phyloP scores from a whole-genome alignment of 2,797 vertebrate genomes.

The Aulostomus chinensis region DNA sequence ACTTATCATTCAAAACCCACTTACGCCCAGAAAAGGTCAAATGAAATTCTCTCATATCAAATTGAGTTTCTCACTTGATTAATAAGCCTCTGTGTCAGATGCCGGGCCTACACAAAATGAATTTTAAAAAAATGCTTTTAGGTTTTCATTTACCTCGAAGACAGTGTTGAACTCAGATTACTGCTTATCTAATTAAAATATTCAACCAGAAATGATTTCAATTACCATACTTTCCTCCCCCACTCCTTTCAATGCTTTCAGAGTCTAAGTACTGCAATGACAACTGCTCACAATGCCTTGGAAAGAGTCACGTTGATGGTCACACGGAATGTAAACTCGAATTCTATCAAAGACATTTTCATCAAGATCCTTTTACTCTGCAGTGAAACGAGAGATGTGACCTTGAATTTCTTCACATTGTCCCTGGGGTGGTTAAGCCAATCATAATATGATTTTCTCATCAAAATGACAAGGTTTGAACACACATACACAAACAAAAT shows the following conservation, averaged over 20 bases:
- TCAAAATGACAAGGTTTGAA: too few relatives aligned
- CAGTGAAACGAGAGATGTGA: too few relatives aligned
- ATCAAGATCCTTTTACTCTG: too few relatives aligned
- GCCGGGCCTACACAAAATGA: background rate
- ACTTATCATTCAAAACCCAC: constrained; percentile 65
- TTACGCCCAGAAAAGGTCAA: constrained; percentile 70
- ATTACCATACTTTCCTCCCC: too few relatives aligned
- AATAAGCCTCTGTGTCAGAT: constrained; percentile 40
- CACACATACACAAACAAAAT: too few relatives aligned
- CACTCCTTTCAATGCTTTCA: background rate
- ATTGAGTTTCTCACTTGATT: constrained; percentile 62
- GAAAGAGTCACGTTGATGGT: background rate
- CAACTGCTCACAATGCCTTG: too few relatives aligned
- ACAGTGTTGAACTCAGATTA: background rate
- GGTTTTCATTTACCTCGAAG: constrained; percentile 23
- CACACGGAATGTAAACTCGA: too few relatives aligned
- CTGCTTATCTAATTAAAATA: constrained; percentile 15
- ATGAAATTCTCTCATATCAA: constrained; percentile 61
- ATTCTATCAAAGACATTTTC: too few relatives aligned
- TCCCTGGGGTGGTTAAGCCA: too few relatives aligned
- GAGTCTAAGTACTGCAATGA: too few relatives aligned
- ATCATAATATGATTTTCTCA: too few relatives aligned
- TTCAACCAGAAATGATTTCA: constrained; percentile 3
- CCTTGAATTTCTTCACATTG: too few relatives aligned
- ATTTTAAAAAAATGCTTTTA: constrained; percentile 18